phyloP scores from a whole-genome alignment of 2,888 invertebrate species.

The Papilio gigon region DNA sequence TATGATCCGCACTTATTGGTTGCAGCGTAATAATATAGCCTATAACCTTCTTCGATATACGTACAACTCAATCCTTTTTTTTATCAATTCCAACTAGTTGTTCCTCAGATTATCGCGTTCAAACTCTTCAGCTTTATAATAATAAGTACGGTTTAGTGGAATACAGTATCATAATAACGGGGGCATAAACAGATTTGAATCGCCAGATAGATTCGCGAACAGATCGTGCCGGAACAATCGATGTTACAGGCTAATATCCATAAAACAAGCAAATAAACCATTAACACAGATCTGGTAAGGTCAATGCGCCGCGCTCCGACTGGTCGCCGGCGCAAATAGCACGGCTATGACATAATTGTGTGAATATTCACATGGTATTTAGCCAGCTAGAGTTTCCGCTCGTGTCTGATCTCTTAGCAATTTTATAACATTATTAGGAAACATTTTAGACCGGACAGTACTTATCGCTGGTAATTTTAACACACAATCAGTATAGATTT shows the following conservation, averaged over 20 bases:
- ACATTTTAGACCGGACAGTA: not conserved
- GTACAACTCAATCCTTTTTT: no score
- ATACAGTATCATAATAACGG: slow-evolving; percentile 1
- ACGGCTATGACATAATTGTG: slow-evolving; percentile 55
- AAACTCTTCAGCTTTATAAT: no score
- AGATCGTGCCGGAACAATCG: slow-evolving; percentile 31
- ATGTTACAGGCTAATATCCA: slow-evolving; percentile 22
- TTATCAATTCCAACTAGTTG: no score
- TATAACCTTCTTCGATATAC: no score
- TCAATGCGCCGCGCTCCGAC: slow-evolving; percentile 30
- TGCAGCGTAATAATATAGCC: no score
- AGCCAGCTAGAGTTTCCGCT: slow-evolving; percentile 29
- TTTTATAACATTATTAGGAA: not conserved
- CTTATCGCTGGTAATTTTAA: not conserved
- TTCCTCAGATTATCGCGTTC: no score
- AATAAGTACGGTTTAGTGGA: no score
- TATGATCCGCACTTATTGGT: no score
- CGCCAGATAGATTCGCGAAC: slow-evolving; percentile 3
- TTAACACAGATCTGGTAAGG: slow-evolving; percentile 41
- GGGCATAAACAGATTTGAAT: not conserved
- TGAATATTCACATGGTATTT: slow-evolving; percentile 56
- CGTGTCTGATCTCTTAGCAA: slow-evolving; percentile 14
- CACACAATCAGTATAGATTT: not conserved
- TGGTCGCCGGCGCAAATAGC: slow-evolving; percentile 41
- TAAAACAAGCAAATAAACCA: slow-evolving; percentile 35